Evolutionary conservation across 2,888 invertebrate genomes (phyloP).

Genomic region (Euplagia quadripunctaria): DNA sequence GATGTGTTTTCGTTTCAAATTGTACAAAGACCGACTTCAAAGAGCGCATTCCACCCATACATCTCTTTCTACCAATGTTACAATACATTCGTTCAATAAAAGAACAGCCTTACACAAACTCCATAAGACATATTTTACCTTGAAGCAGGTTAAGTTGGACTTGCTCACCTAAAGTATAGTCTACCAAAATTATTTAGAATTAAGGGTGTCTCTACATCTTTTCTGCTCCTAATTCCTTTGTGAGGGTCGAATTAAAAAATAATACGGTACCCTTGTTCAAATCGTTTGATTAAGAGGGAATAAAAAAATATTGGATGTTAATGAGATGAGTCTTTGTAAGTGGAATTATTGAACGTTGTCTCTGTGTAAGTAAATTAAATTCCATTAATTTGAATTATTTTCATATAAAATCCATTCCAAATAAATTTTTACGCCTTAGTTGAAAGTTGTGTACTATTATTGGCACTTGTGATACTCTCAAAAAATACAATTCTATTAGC

Average conservation of each 20-base stretch:
- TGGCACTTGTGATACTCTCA: too few species aligned
- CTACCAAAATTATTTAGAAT: slow-evolving; percentile 59
- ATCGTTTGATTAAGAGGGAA: slow-evolving; percentile 47
- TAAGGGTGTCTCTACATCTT: slow-evolving; percentile 53
- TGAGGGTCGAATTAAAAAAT: slow-evolving; percentile 54
- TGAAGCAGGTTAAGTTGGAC: background rate
- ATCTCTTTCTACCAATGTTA: slow-evolving; percentile 34
- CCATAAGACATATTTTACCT: slow-evolving; percentile 1
- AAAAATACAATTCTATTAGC: too few species aligned
- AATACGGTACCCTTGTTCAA: slow-evolving; percentile 35
- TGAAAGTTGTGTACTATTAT: background rate
- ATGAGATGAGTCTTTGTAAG: slow-evolving; percentile 28
- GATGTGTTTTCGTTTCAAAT: slow-evolving; percentile 50
- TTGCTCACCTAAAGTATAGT: slow-evolving; percentile 33
- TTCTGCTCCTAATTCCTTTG: slow-evolving; percentile 56
- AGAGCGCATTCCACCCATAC: slow-evolving; percentile 46
- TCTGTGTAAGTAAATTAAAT: slow-evolving; percentile 7
- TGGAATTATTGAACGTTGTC: background rate
- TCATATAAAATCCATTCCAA: background rate
- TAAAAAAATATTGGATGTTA: slow-evolving; percentile 42
- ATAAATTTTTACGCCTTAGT: background rate
- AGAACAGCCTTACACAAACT: slow-evolving; percentile 20
- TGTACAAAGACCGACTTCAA: slow-evolving; percentile 54
- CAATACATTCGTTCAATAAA: slow-evolving; percentile 1
- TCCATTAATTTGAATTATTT: slow-evolving; percentile 1